Conservation (phyloP, 2,797 vertebrate species). For the Pristis pectinata region DNA sequence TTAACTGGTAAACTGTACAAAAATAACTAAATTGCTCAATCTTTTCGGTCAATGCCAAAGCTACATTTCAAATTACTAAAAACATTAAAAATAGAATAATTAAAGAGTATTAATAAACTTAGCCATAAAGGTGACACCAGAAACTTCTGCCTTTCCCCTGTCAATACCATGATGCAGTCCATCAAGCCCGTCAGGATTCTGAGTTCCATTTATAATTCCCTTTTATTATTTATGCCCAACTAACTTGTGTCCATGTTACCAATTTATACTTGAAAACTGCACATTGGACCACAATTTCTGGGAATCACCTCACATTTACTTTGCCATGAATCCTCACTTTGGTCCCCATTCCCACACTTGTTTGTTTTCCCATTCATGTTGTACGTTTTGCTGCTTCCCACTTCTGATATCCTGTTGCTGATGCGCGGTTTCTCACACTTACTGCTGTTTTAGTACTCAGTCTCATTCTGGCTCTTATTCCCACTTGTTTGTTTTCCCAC, state of each 20-base stretch:
- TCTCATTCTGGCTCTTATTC: background rate
- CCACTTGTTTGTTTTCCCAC: background rate
- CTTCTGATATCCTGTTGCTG: background rate
- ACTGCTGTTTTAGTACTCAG: background rate
- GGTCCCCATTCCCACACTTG: background rate
- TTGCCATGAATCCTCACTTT: background rate
- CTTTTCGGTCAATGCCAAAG: background rate
- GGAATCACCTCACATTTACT: too few relatives aligned
- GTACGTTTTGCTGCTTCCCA: background rate
- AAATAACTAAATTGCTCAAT: background rate
- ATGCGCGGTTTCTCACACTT: background rate
- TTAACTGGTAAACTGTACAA: background rate
- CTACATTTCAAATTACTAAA: background rate
- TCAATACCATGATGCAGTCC: background rate
- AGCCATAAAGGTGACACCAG: background rate
- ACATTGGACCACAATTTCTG: background rate
- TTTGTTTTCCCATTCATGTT: background rate
- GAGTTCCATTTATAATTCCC: background rate
- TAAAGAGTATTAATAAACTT: background rate
- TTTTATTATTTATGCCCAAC: background rate
- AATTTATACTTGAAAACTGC: background rate
- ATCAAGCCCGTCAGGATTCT: background rate
- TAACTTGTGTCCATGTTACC: background rate
- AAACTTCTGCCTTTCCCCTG: background rate
- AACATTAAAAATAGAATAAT: background rate